Evolutionary conservation across 2,113 vertebrate species (phyloP), one percentile per base, ranked within the genome.

Genomic region (Apistogramma diplotaenia): DNA sequence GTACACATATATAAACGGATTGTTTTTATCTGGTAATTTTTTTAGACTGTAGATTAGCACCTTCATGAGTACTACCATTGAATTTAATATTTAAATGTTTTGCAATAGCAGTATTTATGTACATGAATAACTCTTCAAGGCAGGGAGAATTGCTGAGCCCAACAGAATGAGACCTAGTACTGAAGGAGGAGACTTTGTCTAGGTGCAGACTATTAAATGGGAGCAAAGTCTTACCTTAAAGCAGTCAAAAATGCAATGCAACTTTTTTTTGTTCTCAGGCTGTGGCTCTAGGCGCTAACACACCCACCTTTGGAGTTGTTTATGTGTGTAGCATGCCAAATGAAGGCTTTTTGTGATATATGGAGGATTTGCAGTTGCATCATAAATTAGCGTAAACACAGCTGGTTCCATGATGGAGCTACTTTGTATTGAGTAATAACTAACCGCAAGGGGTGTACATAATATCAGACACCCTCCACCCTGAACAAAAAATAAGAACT

Each of bases 21-120:
- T 67, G 57, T 72, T 89, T 76, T 62, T 60, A 80, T 58, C 53
- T 80, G 15, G 37, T 23, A 74, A 5, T 25, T n/a, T 25, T 65
- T 67, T 49, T 70, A 70, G 62, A 19, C 29, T 13, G 8, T 83
- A 65, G 29, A 78, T 59, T 1, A 60, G 13, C 27, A 72, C 55
- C 16, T 58, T 74, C 29, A 79, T 40, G 40, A 72, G 15, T 18
- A 60, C 65, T 25, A 67, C 15, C 37, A 49, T 29, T 74, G 18
- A 76, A 29, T 70, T 71, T 18, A 59, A 31, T 23, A 29, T 78
- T 71, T 72, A 18, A 80, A 71, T 35, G 46, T 27, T 85, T 2
- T 60, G 33, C 33, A 59, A 29, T 56, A 8, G 46, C 31, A 75
- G 35, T 84, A 37, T 82, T 58, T 23, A 31, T 67, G 46, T 59